Percentiles rank a stretch among this genome's conserved stretches.
Evolutionary conservation across 2,797 vertebrate genomes (phyloP).

Genomic region (Phrynocephalus vlangalii): DNA sequence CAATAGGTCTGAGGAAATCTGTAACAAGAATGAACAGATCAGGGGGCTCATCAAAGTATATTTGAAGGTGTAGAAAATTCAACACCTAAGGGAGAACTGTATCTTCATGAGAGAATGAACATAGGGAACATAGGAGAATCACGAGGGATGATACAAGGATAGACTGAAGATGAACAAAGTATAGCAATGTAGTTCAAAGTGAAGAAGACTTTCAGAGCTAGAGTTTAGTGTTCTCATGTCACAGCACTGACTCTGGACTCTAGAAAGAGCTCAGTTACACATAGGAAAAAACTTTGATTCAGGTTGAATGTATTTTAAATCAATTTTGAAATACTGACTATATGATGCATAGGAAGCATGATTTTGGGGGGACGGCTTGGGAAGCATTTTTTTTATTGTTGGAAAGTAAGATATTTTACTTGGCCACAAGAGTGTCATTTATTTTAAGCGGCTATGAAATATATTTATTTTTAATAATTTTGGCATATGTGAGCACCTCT

Average conservation of each 20-base stretch:
- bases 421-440: too few species aligned
- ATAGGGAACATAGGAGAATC: background rate
- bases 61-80: slow-evolving; percentile 64
- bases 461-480: too few species aligned
- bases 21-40: slow-evolving; percentile 59
- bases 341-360: too few species aligned
- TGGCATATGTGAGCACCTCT: too few species aligned
- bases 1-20: background rate
- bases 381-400: too few species aligned
- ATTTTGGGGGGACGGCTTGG: too few species aligned
- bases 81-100: slow-evolving; percentile 47
- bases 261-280: too few species aligned
- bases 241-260: background rate
- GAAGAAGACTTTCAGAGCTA: background rate
- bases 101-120: background rate
- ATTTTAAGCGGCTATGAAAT: too few species aligned
- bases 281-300: too few species aligned
- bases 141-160: background rate
- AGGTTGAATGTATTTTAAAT: too few species aligned
- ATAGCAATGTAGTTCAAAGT: background rate
- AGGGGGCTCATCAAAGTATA: slow-evolving; percentile 61
- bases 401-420: too few species aligned
- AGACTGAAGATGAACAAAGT: background rate
- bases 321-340: too few species aligned
- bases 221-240: background rate